Percentiles rank a stretch among this genome's conserved stretches.
Evolutionary conservation across 2,113 vertebrate species (phyloP).

Genomic region (Hippocampus comes): DNA sequence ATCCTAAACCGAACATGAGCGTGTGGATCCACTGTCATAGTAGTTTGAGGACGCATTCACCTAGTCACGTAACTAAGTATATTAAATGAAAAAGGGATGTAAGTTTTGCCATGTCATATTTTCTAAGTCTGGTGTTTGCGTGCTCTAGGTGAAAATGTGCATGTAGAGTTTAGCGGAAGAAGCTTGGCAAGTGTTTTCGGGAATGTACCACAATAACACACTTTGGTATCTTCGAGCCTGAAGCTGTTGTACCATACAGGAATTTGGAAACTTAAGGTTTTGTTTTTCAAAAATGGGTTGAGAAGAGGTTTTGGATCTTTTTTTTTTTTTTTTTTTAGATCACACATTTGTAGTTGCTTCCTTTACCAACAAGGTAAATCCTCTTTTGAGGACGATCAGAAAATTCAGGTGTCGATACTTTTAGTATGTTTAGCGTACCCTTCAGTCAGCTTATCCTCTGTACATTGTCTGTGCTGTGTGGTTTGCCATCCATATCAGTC

Average conservation of each 20-base stretch:
- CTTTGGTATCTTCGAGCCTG: background rate
- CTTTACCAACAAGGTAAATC: background rate
- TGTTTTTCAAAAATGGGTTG: background rate
- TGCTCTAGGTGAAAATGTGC: background rate
- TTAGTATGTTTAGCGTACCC: background rate
- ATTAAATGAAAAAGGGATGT: background rate
- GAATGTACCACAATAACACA: background rate
- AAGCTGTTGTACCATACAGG: background rate
- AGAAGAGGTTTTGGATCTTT: background rate
- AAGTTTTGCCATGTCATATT: background rate
- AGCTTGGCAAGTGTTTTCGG: background rate
- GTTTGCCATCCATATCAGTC: background rate
- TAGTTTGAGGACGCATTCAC: background rate
- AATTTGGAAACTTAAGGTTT: background rate
- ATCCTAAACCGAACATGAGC: too few species aligned
- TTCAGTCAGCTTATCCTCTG: background rate
- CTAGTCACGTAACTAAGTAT: background rate
- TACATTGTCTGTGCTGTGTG: background rate
- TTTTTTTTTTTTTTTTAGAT: background rate
- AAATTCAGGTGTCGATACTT: background rate
- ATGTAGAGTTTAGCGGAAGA: background rate
- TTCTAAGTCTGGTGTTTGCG: background rate
- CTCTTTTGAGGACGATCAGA: background rate
- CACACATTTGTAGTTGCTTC: background rate
- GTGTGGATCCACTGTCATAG: background rate